Percentiles rank a stretch among this genome's conserved stretches.
phyloP scores from a whole-genome alignment of 2,113 vertebrate species.

The Emberiza fucata region DNA sequence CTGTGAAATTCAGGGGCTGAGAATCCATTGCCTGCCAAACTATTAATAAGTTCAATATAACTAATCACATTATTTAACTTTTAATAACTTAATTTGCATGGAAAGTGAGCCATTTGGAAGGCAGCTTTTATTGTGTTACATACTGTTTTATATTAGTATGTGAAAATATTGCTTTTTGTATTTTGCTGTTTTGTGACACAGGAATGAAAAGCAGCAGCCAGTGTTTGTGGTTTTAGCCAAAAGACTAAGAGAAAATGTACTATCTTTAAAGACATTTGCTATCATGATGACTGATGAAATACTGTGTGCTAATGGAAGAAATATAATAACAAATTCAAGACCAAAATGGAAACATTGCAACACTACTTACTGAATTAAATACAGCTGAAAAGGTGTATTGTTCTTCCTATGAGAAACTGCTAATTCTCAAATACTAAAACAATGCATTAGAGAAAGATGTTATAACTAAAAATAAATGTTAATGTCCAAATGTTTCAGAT shows the following conservation, averaged over 20 bases:
- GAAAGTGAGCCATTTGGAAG: background rate
- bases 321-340: background rate
- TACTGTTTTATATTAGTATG: background rate
- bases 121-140: background rate
- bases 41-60: background rate
- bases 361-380: background rate
- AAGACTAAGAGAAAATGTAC: background rate
- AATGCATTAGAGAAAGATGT: background rate
- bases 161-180: background rate
- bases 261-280: background rate
- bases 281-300: background rate
- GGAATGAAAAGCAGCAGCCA: background rate
- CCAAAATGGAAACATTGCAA: background rate
- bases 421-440: background rate
- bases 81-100: background rate
- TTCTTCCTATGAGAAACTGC: background rate
- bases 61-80: background rate
- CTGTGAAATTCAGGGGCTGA: background rate
- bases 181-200: background rate
- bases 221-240: background rate
- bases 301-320: background rate
- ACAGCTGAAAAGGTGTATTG: background rate
- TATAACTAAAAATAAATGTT: background rate
- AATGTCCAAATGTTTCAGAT: background rate
- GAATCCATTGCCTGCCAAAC: background rate